These are phyloP conservation scores for Glareola pratincola DNA, from an alignment of 2,113 vertebrate genomes.

Conservation along the genomic window DNA sequence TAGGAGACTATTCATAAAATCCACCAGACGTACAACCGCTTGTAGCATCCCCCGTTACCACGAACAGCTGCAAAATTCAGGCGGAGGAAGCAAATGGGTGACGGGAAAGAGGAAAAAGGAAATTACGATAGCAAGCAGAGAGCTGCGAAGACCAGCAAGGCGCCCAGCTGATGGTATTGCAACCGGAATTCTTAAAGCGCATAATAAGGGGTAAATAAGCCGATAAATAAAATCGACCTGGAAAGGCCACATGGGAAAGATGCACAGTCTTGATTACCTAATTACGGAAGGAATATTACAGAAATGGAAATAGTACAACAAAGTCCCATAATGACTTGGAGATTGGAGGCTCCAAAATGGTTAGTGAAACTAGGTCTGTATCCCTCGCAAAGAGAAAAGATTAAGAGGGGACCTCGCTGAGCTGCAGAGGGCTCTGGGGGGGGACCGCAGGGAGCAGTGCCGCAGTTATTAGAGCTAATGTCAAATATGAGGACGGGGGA, in stretches of 20 bases:
- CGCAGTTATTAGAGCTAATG: slow-evolving; percentile 42
- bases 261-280: slow-evolving; percentile 39
- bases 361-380: slow-evolving; percentile 31
- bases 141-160: not conserved
- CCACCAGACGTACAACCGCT: not conserved
- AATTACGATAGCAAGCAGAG: not conserved
- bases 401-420: slow-evolving; percentile 37
- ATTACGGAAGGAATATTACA: slow-evolving; percentile 31
- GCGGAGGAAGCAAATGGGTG: not conserved
- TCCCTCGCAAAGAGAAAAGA: slow-evolving; percentile 36
- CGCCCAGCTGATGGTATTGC: not conserved
- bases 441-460: not conserved
- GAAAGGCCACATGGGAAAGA: not conserved
- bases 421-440: not conserved
- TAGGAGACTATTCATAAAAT: not conserved
- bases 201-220: slow-evolving; percentile 24
- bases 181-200: not conserved
- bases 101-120: slow-evolving; percentile 19
- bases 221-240: slow-evolving; percentile 41
- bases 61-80: slow-evolving; percentile 18
- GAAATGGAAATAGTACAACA: slow-evolving; percentile 29
- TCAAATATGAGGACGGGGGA: slow-evolving; percentile 32
- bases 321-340: slow-evolving; percentile 29
- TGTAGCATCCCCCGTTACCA: not conserved
- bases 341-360: slow-evolving; percentile 1